Percentiles rank a stretch among this genome's conserved stretches.
phyloP scores from a whole-genome alignment of 1,140 invertebrate species.

The Coelopa frigida region DNA sequence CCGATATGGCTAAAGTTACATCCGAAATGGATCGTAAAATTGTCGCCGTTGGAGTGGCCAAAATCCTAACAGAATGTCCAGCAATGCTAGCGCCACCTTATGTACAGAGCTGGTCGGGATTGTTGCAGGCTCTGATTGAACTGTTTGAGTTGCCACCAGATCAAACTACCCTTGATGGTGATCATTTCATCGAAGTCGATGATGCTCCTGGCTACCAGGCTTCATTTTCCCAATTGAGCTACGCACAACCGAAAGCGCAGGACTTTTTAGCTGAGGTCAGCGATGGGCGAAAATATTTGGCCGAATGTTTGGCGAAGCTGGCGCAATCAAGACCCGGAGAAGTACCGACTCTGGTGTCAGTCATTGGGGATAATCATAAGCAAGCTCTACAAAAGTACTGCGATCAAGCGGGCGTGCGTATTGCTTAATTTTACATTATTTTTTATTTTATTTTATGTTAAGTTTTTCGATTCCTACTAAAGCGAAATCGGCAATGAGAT shows the following conservation, averaged over 20 bases:
- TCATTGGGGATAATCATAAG: conserved; percentile 29
- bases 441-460: not conserved
- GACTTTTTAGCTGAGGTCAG: conserved; percentile 62
- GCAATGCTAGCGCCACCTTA: conserved; percentile 34
- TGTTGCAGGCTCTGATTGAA: conserved; percentile 68
- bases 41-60: conserved; percentile 79
- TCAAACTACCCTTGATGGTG: conserved; percentile 67
- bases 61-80: conserved; percentile 71
- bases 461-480: conserved; percentile 1
- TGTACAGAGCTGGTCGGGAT: conserved; percentile 40
- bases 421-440: conserved; percentile 18
- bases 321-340: conserved; percentile 55
- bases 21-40: conserved; percentile 80
- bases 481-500: too few relatives aligned
- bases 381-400: conserved; percentile 41
- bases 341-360: conserved; percentile 45
- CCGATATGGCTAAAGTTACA: conserved; percentile 79
- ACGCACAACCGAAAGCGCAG: conserved; percentile 64
- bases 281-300: conserved; percentile 62
- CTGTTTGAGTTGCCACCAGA: conserved; percentile 86
- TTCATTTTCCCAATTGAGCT: conserved; percentile 79
- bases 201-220: conserved; percentile 82
- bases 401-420: conserved; percentile 32
- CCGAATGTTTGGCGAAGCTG: conserved; percentile 58
- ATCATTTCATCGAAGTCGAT: conserved; percentile 81